Evolutionary conservation across 2,888 invertebrate species (phyloP), one percentile per base, ranked within the genome.

Genomic region (Hydrotaea diabolus): DNA sequence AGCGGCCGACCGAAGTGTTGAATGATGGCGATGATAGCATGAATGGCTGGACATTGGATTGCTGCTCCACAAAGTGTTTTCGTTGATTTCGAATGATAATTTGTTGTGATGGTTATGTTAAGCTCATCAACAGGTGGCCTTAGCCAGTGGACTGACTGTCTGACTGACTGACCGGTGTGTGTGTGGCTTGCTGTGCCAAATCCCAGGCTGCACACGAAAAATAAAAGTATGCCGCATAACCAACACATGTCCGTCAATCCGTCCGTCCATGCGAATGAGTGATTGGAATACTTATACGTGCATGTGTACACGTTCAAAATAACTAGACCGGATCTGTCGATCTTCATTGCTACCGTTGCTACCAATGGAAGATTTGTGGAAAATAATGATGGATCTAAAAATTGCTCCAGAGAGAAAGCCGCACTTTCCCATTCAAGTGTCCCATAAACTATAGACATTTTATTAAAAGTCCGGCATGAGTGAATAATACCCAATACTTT

Each of bases 271-370:
- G 21, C 15, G 15, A 36, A 73, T 62, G 31, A 79, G 11, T 7
- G 31, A 4, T 31, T 26, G 21, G 5, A 49, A 82, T 75, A 26
- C 23, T 72, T 19, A 19, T 57, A 43, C 59, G 49, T 49, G n/a
- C 71, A 26, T 53, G 17, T 36, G 62, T 36, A 64, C 49, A n/a
- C n/a, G n/a, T 49, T 49, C 26, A 46, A 1, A 23, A 19, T 74
- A 84, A 80, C 66, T 84, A 53, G 81, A 84, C 81, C 84, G 84
- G 84, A 84, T 79, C 82, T 84, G 84, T 82, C 82, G 78, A 84
- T 84, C 84, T 79, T 84, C 78, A 84, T 84, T 79, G 72, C 66
- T 23, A 39, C 19, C 55, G 55, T 31, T 31, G 7, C 39, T 49
- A 13, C 36, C 62, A 31, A 66, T 66, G 23, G 31, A 78, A 84